These are phyloP conservation scores for Sitta europaea DNA, from an alignment of 2,113 vertebrate genomes.

Conservation along the genomic window DNA sequence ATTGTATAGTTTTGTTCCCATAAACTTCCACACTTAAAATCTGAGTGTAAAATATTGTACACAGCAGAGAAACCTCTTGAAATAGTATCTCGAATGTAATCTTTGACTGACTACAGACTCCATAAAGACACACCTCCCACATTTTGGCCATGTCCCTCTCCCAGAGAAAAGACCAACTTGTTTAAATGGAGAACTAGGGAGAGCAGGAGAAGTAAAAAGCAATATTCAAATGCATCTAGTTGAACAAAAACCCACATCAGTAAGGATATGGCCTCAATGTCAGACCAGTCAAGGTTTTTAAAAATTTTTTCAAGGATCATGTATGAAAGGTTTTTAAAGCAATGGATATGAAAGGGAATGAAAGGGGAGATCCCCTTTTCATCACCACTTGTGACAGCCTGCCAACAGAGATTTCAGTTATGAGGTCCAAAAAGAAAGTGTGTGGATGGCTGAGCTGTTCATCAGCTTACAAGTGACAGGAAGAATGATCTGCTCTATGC, in stretches of 20 bases:
- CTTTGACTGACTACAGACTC: neutral
- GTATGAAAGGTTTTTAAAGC: neutral
- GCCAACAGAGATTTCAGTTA: neutral
- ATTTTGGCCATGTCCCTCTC: neutral
- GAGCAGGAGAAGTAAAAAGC: neutral
- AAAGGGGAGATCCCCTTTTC: neutral
- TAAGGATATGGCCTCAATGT: neutral
- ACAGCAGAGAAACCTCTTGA: neutral
- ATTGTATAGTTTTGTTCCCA: neutral
- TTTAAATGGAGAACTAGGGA: neutral
- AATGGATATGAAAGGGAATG: neutral
- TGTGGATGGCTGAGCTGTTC: neutral
- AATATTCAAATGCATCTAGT: neutral
- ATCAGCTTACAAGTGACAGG: neutral
- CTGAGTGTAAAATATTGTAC: neutral
- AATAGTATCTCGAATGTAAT: neutral
- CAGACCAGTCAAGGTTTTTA: neutral
- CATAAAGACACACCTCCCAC: neutral
- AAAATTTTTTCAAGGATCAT: neutral
- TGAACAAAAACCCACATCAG: neutral
- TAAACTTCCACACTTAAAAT: neutral
- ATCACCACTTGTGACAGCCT: neutral
- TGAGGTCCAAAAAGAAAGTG: neutral
- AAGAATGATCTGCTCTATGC: neutral
- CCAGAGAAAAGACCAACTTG: neutral